These are phyloP conservation scores for Bagarius yarrelli DNA, from an alignment of 2,113 vertebrate species.

Conservation along the genomic window DNA sequence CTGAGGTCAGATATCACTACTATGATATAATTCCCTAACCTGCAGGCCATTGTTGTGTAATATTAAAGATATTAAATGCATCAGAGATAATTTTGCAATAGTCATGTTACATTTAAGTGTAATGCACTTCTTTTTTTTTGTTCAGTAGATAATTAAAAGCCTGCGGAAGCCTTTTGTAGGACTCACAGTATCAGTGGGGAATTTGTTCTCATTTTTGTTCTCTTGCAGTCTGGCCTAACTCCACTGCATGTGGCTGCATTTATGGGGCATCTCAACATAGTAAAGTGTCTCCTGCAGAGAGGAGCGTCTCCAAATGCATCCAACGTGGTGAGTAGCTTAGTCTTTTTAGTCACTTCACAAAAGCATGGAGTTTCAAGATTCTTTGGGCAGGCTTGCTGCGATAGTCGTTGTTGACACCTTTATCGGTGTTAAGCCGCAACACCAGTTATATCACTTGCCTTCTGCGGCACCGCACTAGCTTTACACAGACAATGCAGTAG, in stretches of 20 bases:
- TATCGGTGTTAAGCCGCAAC: too few species aligned
- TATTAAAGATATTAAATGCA: neutral
- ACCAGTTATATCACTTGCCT: too few species aligned
- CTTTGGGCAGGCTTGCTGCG: neutral
- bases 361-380: neutral
- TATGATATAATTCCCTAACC: neutral
- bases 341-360: neutral
- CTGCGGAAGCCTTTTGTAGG: neutral
- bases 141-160: neutral
- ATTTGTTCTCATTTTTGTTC: neutral
- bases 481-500: too few species aligned
- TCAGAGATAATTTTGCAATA: neutral
- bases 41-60: slow-evolving; percentile 2
- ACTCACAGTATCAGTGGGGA: neutral
- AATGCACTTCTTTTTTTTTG: neutral
- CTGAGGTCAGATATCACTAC: slow-evolving; percentile 77
- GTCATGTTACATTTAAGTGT: neutral
- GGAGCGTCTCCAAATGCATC: slow-evolving; percentile 95
- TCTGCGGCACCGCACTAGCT: too few species aligned
- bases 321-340: slow-evolving; percentile 85
- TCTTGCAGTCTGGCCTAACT: slow-evolving; percentile 87
- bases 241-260: slow-evolving; percentile 96
- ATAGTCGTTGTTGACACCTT: too few species aligned
- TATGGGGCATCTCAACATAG: slow-evolving; percentile 94
- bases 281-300: slow-evolving; percentile 88